Base-by-base conservation (phyloP, 1,140 invertebrate species). In the Orius insidiosus region DNA sequence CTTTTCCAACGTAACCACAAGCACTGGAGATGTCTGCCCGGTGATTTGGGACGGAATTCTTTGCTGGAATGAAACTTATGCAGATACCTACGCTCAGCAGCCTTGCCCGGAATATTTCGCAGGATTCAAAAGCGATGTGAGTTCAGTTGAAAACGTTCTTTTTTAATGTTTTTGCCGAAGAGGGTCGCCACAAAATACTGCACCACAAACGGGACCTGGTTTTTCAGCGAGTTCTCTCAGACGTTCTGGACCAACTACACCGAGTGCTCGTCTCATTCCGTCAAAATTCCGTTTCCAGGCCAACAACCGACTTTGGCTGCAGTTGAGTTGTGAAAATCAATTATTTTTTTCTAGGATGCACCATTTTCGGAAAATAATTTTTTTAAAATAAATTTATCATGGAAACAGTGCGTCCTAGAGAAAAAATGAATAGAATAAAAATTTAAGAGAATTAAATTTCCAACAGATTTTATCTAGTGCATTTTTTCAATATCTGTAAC, bases 241-340 rank as follows among this genome's bases (percentile, higher is more conserved):
- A 3, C n/a, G n/a, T 24, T 4, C 24, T 76, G 73, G 72, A 71
- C 67, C 36, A 74, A 78, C 58, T 75, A 71, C 47, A 64, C 63
- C 4, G 59, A 64, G 14, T 78, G 45, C 14, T 4, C 31, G 41
- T 10, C 9, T 18, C n/a, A 24, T 24, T 18, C 38, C 4, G 38
- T 36, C 5, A 9, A 9, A 15, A 36, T 36, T 11, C 9, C n/a
- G 14, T 11, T 36, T 36, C 35, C 35, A 3, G n/a, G n/a, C 14
- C 35, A 11, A 3, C n/a, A 36, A 9, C 35, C 14, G 9, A 4
- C 35, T 3, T 9, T 36, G 9, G 14, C n/a, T 3, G 35, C 35
- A 36, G 35, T 36, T 36, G 5, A 15, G 35, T 36, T 15, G n/a
- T 6, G 32, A 6, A 33, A 15, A 18, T 10, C 4, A 30, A 31